These are phyloP conservation scores for Perognathus longimembris DNA, from an alignment of 2,113 vertebrate genomes.

Conservation along the genomic window DNA sequence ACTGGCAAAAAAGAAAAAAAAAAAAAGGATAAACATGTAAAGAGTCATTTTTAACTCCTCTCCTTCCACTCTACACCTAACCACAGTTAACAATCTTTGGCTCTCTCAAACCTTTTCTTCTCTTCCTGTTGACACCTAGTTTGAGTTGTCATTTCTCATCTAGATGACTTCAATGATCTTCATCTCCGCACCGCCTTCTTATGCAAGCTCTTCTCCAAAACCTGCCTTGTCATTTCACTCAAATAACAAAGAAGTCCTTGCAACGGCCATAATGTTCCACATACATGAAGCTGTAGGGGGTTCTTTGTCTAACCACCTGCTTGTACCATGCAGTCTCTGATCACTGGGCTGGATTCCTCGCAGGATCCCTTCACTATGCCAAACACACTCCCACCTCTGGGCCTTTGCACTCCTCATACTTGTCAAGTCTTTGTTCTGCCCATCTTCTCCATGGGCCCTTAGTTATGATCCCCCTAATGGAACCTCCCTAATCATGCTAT, in stretches of 20 bases:
- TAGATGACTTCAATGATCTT: neutral
- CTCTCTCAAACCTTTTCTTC: neutral
- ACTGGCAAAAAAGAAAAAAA: no score
- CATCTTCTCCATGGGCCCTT: neutral
- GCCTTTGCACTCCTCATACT: neutral
- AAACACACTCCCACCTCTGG: neutral
- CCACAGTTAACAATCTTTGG: neutral
- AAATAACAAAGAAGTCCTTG: neutral
- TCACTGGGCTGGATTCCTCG: neutral
- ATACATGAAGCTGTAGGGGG: no score
- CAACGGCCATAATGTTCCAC: neutral
- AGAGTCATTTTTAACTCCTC: no score
- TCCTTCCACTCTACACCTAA: neutral
- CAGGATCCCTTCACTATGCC: neutral
- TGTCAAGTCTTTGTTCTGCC: neutral
- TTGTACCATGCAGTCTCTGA: neutral
- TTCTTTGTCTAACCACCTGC: no score
- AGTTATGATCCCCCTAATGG: neutral
- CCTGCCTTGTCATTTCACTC: neutral
- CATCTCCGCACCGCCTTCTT: neutral
- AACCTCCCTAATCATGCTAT: no score
- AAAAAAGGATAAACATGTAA: no score
- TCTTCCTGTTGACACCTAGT: neutral
- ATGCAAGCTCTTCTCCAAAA: constrained; percentile 8
- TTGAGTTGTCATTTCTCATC: neutral